These are phyloP conservation scores for Perodicticus potto DNA, from an alignment of 2,797 vertebrate genomes.

Conservation along the genomic window DNA sequence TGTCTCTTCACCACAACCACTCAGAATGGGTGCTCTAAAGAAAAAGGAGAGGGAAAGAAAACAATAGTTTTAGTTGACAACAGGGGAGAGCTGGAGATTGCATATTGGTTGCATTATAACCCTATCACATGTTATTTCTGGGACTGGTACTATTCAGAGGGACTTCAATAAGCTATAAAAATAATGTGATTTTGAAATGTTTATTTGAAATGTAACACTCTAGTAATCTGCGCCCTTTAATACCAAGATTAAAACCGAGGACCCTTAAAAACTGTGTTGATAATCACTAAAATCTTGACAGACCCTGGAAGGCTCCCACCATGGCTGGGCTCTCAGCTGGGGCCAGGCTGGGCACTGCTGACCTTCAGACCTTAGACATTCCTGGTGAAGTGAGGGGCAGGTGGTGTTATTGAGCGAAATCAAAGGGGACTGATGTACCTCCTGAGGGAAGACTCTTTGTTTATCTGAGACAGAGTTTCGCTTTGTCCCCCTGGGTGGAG, in stretches of 20 bases:
- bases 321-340: background rate
- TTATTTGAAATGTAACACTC: background rate
- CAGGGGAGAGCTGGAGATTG: background rate
- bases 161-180: background rate
- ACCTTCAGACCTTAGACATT: background rate
- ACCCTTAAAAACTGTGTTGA: background rate
- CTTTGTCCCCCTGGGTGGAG: no score
- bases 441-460: background rate
- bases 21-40: background rate
- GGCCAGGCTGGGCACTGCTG: no score
- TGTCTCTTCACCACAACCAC: background rate
- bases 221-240: background rate
- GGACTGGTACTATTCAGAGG: background rate
- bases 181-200: background rate
- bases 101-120: background rate
- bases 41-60: background rate
- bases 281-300: background rate
- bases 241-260: background rate
- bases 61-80: background rate
- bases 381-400: background rate
- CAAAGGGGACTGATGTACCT: background rate
- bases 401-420: rapidly evolving
- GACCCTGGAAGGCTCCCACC: background rate
- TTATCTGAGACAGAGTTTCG: no score
- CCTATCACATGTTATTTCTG: background rate